A percentile compares a stretch with the other conserved stretches of the same genome.
phyloP scores from a whole-genome alignment of 2,797 vertebrate species.

The Typhlichthys subterraneus region DNA sequence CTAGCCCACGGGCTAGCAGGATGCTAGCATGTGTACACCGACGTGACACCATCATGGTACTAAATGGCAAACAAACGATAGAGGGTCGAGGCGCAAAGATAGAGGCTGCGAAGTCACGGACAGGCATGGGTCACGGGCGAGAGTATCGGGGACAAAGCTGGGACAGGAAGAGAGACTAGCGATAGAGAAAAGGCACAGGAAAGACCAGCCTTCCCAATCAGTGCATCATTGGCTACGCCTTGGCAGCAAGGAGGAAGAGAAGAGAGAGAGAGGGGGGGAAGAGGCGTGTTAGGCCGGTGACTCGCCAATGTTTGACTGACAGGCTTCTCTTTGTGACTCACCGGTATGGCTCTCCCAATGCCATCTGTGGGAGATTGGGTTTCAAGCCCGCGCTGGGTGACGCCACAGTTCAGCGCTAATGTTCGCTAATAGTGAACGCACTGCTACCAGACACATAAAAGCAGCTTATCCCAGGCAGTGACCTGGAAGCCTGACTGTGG shows the following conservation, averaged over 20 bases:
- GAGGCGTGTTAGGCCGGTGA: constrained; percentile 23
- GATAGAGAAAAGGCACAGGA: constrained; percentile 42
- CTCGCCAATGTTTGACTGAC: constrained; percentile 52
- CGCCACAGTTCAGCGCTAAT: neutral
- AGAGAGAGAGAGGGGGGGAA: constrained; percentile 26
- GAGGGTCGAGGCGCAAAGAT: constrained; percentile 31
- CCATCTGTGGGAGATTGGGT: constrained; percentile 33
- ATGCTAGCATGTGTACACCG: constrained; percentile 5
- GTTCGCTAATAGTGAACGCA: neutral
- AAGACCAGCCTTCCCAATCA: constrained; percentile 46
- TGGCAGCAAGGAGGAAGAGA: constrained; percentile 2
- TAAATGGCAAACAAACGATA: too few relatives aligned
- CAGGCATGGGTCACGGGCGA: constrained; percentile 15
- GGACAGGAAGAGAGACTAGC: constrained; percentile 43
- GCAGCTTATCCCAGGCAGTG: constrained; percentile 39
- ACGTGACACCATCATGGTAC: constrained; percentile 35
- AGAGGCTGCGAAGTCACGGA: constrained; percentile 30
- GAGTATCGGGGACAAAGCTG: constrained; percentile 10
- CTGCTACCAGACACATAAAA: constrained; percentile 49
- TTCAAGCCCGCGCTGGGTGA: constrained; percentile 19
- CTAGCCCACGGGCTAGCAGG: neutral
- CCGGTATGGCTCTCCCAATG: constrained; percentile 11
- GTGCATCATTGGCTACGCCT: constrained; percentile 22
- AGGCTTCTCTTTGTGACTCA: constrained; percentile 59
- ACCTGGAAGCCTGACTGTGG: constrained; percentile 49